phyloP scores from a whole-genome alignment of 1,140 invertebrate species.

The Mamestra configurata region DNA sequence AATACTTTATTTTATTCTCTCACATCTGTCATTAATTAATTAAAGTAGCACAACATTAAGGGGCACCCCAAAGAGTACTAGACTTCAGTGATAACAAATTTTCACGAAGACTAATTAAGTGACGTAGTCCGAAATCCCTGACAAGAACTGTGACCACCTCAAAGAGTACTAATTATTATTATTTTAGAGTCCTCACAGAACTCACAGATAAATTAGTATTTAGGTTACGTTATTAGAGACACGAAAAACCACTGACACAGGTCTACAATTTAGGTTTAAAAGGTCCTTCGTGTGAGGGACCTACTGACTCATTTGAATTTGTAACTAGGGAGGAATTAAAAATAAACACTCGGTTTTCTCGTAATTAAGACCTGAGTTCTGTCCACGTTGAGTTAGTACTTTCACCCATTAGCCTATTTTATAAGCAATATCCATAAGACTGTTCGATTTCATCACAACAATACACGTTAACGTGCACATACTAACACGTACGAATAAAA shows the following conservation, averaged over 20 bases:
- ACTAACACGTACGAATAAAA: too few species aligned
- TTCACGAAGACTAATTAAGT: background rate
- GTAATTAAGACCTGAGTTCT: too few species aligned
- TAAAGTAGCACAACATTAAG: too few species aligned
- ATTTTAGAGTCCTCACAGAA: background rate
- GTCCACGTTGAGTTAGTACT: too few species aligned
- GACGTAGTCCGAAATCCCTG: background rate
- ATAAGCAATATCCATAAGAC: too few species aligned
- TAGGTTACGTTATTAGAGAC: background rate
- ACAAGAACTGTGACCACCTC: background rate
- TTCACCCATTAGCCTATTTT: too few species aligned
- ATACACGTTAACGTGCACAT: too few species aligned
- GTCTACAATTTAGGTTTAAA: background rate
- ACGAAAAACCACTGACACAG: background rate
- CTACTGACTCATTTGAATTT: background rate
- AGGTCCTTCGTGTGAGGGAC: background rate
- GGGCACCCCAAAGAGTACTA: background rate
- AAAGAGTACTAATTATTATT: slow-evolving; percentile 22
- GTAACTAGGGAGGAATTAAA: background rate
- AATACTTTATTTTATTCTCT: too few species aligned
- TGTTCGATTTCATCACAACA: too few species aligned
- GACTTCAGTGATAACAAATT: background rate
- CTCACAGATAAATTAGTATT: slow-evolving; percentile 14
- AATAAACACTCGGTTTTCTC: background rate
- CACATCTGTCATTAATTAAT: too few species aligned